Base-by-base conservation (phyloP, 92 coral and sea anemone genomes). In the Epizoanthus illoricatus region DNA sequence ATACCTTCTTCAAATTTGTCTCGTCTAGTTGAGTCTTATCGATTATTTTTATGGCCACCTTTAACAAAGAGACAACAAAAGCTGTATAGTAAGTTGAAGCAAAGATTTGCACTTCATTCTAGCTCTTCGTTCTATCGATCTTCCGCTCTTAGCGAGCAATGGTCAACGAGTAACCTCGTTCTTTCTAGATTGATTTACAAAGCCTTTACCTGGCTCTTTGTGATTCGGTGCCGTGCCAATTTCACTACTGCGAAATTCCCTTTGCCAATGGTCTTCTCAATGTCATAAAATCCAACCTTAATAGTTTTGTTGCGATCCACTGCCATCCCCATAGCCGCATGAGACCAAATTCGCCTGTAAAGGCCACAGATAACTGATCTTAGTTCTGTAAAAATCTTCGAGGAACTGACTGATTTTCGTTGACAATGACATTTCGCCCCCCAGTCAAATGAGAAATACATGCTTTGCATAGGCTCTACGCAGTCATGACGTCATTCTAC, bases 1-100 rank as follows among this genome's bases (percentile, higher is more conserved):
- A 92, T 9, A 97, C 95, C 87, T 97, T 97, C 92, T 91, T 93
- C 72, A 97, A 81, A 85, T 97, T 97, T 84, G 94, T 86, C 64
- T 97, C 98, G 43, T 97, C 97, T 47, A 97, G 91, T 81, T 93
- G 94, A n/a, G 99, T 97, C 84, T 97, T 97, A 91, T 97, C 99
- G 84, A 97, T 97, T 80, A 97, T 97, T 92, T 97, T 97, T 67
- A 97, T 94, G 88, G 99, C 99, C 79, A 97, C 99, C 99, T 97
- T 49, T 61, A 67, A 69, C 70, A 79, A 59, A 66, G 65, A 57
- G 86, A 76, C 66, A 83, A 70, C 41, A 43, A 84, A 52, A 69
- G 49, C 40, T 59, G 36, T 73, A 57, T 4, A 47, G 19, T 10
- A 23, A 13, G 11, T 17, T 6, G 4, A 78, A 47, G 40, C 9